Base-by-base conservation (phyloP, 1,140 invertebrate species). In the Lordiphosa mommai region DNA sequence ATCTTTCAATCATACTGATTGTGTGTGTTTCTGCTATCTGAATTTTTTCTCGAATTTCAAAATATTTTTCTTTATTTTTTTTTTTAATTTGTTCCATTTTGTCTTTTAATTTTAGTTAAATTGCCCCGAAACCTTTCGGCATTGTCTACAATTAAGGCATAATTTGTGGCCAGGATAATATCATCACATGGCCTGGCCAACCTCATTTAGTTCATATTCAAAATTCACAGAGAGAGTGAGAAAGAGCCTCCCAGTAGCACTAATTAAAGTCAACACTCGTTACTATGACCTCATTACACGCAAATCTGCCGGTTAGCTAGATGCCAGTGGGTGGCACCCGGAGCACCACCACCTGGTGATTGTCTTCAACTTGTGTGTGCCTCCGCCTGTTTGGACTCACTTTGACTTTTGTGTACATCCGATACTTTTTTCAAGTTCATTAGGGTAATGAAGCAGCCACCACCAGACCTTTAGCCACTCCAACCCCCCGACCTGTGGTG, bases 261-360 rank as follows among this genome's bases (percentile, higher is more conserved):
- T 82, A 82, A 82, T 82, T 82, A 82, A 82, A 84, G 77, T 84
- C 77, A 82, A 82, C 77, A 84, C 77, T 82, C 73, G 77, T 76
- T 70, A 76, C 67, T 77, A 84, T 72, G 77, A 82, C 77, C 77
- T 82, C 77, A 82, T 82, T 82, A 82, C 63, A 64, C 67, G 64
- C 67, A 82, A 77, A 82, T 76, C 71, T 71, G 67, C 61, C 41
- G 29, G 49, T 33, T 36, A 38, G 41, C 38, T 20, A 32, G 8
- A 33, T 8, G 10, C 14, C 10, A 7, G 14, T 1, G 32, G n/a
- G 29, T 6, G 10, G 40, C 7, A 7, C 12, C 13, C 14, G 1
- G 20, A 40, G 6, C 37, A 40, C 10, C 20, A 23, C 9, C 76
- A 82, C 76, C 76, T 76, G 74, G 70, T 37, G 76, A 63, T 74